Evolutionary conservation across 2,888 invertebrate genomes (phyloP).

Genomic region (Cantharis rufa): DNA sequence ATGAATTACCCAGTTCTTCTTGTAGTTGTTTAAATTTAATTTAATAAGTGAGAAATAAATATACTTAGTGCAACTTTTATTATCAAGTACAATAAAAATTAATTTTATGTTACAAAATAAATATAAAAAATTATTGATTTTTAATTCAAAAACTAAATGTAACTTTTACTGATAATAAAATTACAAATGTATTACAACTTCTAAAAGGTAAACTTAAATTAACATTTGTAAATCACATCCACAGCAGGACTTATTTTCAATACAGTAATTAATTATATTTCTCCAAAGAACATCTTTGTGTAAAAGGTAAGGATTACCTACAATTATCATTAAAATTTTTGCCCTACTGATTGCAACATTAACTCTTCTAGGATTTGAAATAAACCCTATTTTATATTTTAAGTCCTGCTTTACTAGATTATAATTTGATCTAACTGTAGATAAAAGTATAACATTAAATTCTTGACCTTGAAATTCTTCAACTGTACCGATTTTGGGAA

Average conservation of each 20-base stretch:
- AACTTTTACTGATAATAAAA: too few relatives aligned
- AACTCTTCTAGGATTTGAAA: constrained; percentile 75
- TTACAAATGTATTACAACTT: too few relatives aligned
- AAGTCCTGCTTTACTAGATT: constrained; percentile 55
- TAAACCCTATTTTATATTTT: constrained; percentile 69
- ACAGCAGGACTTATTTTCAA: constrained; percentile 66
- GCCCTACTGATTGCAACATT: constrained; percentile 91
- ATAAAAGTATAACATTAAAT: constrained; percentile 71
- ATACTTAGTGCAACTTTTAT: too few relatives aligned
- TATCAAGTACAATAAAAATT: too few relatives aligned
- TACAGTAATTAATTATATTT: constrained; percentile 65
- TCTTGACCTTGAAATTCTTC: constrained; percentile 90
- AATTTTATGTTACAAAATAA: too few relatives aligned
- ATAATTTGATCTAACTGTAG: constrained; percentile 65
- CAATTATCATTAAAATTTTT: constrained; percentile 74
- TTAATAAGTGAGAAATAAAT: too few relatives aligned
- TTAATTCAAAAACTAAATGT: too few relatives aligned
- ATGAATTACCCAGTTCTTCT: too few relatives aligned
- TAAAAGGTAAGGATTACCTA: constrained; percentile 82
- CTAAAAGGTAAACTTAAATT: not conserved
- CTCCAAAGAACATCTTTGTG: constrained; percentile 71
- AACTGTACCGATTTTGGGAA: constrained; percentile 77
- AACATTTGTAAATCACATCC: constrained; percentile 65
- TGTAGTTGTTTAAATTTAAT: too few relatives aligned
- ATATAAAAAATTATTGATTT: too few relatives aligned